Percentiles rank a stretch among this genome's conserved stretches.
Evolutionary conservation across 2,113 vertebrate genomes (phyloP).

Genomic region (Nibea coibor): DNA sequence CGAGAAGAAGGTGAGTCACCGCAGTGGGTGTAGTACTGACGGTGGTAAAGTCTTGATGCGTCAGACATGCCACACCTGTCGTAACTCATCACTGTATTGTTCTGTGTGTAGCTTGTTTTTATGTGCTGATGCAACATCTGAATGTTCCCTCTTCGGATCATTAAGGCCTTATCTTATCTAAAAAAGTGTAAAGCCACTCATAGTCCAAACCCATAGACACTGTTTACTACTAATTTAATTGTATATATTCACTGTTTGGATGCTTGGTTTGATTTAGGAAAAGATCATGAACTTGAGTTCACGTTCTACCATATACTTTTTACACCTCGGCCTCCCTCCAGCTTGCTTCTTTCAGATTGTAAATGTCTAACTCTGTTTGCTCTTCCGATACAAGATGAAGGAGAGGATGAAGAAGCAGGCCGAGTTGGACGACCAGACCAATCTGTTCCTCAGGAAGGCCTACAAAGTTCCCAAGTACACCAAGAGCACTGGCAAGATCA

Average conservation of each 20-base stretch:
- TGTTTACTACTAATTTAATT: too few relatives aligned
- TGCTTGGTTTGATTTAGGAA: neutral
- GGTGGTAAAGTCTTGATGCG: neutral
- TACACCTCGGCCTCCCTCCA: too few relatives aligned
- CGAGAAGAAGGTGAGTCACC: constrained; percentile 86
- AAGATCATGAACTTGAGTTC: too few relatives aligned
- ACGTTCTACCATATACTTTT: too few relatives aligned
- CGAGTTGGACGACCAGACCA: constrained; percentile 73
- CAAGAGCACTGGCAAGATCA: constrained; percentile 89
- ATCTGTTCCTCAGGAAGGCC: constrained; percentile 68
- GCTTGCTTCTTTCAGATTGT: neutral
- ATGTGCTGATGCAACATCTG: neutral
- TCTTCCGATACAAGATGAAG: constrained; percentile 69
- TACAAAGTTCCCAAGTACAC: constrained; percentile 85
- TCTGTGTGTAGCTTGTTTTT: neutral
- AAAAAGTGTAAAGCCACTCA: neutral
- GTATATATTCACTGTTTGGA: neutral
- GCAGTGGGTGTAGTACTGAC: neutral
- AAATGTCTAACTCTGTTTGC: constrained; percentile 1
- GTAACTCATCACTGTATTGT: neutral
- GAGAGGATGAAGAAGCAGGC: constrained; percentile 80
- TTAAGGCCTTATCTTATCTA: too few relatives aligned
- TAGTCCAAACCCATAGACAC: neutral
- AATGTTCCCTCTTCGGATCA: neutral
- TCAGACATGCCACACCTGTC: neutral